A percentile compares a stretch with the other conserved stretches of the same genome.
Evolutionary conservation across 2,888 invertebrate genomes (phyloP).

Genomic region (Taenaris catops): DNA sequence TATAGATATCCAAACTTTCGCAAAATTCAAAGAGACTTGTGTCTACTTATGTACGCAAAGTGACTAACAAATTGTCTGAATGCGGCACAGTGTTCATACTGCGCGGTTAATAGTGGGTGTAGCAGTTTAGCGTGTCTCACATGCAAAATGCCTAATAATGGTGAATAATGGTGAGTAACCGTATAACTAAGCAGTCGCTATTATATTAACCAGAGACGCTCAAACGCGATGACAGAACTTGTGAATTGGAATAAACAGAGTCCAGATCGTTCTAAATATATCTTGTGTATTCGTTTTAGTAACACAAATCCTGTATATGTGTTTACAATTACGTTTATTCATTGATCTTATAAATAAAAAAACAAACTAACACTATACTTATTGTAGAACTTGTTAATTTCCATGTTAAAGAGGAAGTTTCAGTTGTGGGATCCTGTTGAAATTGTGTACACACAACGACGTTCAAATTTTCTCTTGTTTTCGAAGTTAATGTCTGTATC

Average conservation of each 20-base stretch:
- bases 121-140: constrained; percentile 47
- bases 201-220: constrained; percentile 42
- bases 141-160: constrained; percentile 61
- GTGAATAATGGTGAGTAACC: constrained; percentile 29
- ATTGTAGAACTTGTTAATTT: neutral
- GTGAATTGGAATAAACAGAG: constrained; percentile 23
- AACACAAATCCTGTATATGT: constrained; percentile 13
- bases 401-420: too few relatives aligned
- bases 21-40: constrained; percentile 7
- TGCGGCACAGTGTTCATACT: constrained; percentile 33
- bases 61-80: constrained; percentile 34
- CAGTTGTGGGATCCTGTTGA: too few relatives aligned
- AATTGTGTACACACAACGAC: too few relatives aligned
- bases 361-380: constrained; percentile 8
- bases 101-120: constrained; percentile 37
- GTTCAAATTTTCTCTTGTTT: too few relatives aligned
- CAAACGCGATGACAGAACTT: constrained; percentile 34
- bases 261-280: constrained; percentile 16
- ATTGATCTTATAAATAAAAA: constrained; percentile 10
- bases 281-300: constrained; percentile 15
- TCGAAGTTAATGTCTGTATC: too few relatives aligned
- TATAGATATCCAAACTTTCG: constrained; percentile 9
- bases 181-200: constrained; percentile 17
- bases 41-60: constrained; percentile 14
- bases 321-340: constrained; percentile 14